Base-by-base conservation (phyloP, 1,140 invertebrate species). In the Orchestia grillus region DNA sequence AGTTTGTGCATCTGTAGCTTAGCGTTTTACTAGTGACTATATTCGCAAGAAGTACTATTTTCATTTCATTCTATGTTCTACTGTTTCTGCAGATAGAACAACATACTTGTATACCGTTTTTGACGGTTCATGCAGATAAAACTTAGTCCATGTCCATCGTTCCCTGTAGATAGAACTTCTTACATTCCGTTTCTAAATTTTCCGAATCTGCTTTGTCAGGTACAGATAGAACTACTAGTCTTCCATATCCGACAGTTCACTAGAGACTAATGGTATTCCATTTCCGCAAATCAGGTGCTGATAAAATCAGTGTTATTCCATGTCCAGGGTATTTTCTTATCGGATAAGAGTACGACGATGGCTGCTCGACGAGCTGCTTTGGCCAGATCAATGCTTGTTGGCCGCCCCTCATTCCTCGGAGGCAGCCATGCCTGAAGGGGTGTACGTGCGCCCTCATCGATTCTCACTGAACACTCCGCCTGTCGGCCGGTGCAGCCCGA, bases 321-420 rank as follows among this genome's bases (percentile, higher is more conserved):
- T 42, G 88, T 44, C 88, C 28, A 15, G 62, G 28, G 88, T 43
- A 42, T 41, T 90, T 41, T 42, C 11, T 36, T 90, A 90, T 90
- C 88, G 42, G 88, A 90, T 90, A 90, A 41, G 88, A 36, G 88
- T 44, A 36, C 88, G 23, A 42, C 41, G 88, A 42, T 42, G 43
- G 88, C n/a, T 4, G 88, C 88, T 8, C 88, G n/a, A 90, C 43
- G 88, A 4, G 41, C 41, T 90, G 88, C 88, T 8, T 16, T 43
- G 15, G 41, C 62, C 88, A 90, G 88, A 90, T 90, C 88, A 44
- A 90, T 90, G 88, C 88, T 90, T 90, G 88, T 90, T 90, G 88
- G 88, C 88, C 43, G 23, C 88, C 43, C 88, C 41, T 90, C 88
- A 44, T 43, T 90, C 88, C 88, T 42, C 88, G 41, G n/a, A 42